Conservation (phyloP, 2,888 invertebrate species). For the Agrochola circellaris region DNA sequence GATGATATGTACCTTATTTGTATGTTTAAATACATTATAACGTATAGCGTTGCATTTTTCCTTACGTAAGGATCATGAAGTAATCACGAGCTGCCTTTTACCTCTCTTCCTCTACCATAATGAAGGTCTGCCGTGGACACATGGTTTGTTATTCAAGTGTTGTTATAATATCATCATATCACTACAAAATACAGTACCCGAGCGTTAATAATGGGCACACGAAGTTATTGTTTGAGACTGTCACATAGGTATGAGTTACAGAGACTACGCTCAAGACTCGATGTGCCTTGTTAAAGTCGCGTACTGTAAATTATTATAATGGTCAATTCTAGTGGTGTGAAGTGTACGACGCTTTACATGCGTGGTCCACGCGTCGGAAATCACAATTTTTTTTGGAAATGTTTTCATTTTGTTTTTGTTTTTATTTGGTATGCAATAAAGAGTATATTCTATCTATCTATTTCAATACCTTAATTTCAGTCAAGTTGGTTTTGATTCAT, state of each 20-base stretch:
- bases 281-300: background rate
- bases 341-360: slow-evolving; percentile 11
- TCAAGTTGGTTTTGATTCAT: background rate
- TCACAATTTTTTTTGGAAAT: background rate
- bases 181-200: background rate
- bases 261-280: background rate
- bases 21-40: slow-evolving; percentile 17
- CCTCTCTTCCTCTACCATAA: background rate
- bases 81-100: slow-evolving; percentile 31
- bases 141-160: background rate
- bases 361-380: slow-evolving; percentile 2
- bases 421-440: slow-evolving; percentile 13
- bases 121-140: background rate
- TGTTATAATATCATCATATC: background rate
- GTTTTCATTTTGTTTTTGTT: background rate
- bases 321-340: background rate
- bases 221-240: background rate
- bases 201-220: background rate
- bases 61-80: slow-evolving; percentile 13
- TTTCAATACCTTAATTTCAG: slow-evolving; percentile 5
- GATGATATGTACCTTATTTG: slow-evolving; percentile 37
- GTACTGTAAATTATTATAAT: background rate
- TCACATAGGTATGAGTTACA: background rate
- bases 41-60: background rate
- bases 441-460: background rate